Conservation (phyloP, 2,113 vertebrate genomes). For the Gulo gulo region DNA sequence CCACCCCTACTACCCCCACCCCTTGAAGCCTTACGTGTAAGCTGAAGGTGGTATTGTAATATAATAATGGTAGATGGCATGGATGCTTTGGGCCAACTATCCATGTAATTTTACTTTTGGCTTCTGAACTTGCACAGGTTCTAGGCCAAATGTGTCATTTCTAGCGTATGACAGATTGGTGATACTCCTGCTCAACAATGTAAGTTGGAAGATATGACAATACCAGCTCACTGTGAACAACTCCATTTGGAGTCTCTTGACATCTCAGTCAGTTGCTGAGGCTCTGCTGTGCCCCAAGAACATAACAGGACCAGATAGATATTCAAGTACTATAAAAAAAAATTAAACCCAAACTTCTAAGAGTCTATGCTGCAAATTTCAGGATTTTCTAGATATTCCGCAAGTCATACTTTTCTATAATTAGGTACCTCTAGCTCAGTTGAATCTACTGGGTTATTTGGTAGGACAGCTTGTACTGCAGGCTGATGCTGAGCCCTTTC, state of each 20-base stretch:
- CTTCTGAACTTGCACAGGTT: background rate
- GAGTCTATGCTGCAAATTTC: background rate
- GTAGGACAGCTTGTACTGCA: background rate
- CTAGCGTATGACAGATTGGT: background rate
- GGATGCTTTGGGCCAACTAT: background rate
- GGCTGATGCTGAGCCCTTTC: background rate
- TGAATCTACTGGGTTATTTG: background rate
- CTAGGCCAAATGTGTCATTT: background rate
- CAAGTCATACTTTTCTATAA: background rate
- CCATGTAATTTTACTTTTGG: background rate
- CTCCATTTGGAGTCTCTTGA: background rate
- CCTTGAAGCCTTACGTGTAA: background rate
- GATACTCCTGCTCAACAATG: too few relatives aligned
- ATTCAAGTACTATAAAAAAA: background rate
- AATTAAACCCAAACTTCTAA: background rate
- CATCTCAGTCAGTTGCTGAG: background rate
- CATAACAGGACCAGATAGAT: background rate
- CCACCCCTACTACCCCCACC: background rate
- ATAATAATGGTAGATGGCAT: background rate
- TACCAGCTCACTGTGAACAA: background rate
- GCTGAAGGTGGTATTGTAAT: background rate
- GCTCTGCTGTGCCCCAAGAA: background rate
- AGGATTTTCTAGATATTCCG: background rate
- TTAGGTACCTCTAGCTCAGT: background rate
- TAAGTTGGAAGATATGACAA: background rate